Evolutionary conservation across 2,888 invertebrate genomes (phyloP).

Genomic region (Scaptomyza parva): DNA sequence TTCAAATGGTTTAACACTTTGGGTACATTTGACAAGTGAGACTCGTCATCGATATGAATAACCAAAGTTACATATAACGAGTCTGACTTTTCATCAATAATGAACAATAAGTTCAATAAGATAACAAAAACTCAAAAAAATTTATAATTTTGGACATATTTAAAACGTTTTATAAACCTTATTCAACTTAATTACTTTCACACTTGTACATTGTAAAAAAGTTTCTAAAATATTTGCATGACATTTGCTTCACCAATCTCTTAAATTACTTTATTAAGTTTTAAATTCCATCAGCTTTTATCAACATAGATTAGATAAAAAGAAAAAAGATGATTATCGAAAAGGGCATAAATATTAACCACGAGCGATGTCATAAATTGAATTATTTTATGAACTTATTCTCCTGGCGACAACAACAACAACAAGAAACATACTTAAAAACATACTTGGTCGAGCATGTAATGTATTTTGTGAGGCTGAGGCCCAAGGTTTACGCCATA

Average conservation of each 20-base stretch:
- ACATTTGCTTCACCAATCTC: neutral
- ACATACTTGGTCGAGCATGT: conserved; percentile 4
- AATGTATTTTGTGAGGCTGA: conserved; percentile 39
- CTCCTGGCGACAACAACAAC: neutral
- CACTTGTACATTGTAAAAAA: neutral
- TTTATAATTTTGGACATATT: too few relatives aligned
- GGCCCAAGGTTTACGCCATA: conserved; percentile 12
- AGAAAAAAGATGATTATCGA: conserved; percentile 2
- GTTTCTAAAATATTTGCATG: neutral
- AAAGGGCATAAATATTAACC: conserved; percentile 11
- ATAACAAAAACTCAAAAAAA: too few relatives aligned
- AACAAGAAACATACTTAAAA: neutral
- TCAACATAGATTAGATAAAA: conserved; percentile 5
- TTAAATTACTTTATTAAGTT: neutral
- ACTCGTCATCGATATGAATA: too few relatives aligned
- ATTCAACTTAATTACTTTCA: too few relatives aligned
- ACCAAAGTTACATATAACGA: too few relatives aligned
- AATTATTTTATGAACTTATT: conserved; percentile 45
- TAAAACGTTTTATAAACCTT: too few relatives aligned
- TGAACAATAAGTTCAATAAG: too few relatives aligned
- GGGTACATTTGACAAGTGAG: too few relatives aligned
- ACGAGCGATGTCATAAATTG: conserved; percentile 32
- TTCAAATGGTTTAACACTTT: too few relatives aligned
- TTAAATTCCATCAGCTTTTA: neutral
- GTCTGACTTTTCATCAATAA: too few relatives aligned